Percentiles rank a stretch among this genome's conserved stretches.
Evolutionary conservation across 1,140 invertebrate species (phyloP).

Genomic region (Grapholita molesta): DNA sequence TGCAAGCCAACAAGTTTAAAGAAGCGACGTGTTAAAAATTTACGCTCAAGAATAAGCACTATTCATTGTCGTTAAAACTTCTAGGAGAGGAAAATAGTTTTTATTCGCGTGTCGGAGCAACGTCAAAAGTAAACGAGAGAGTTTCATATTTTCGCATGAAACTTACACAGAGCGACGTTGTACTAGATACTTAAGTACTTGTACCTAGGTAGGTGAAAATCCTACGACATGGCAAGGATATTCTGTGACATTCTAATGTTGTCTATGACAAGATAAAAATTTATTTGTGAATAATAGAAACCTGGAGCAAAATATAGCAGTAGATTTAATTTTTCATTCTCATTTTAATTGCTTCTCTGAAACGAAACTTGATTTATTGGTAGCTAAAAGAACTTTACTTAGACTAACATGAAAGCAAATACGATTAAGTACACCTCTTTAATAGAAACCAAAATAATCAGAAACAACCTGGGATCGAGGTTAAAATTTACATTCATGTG

Average conservation of each 20-base stretch:
- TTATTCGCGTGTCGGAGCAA: conserved; percentile 21
- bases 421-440: too few species aligned
- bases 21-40: conserved; percentile 37
- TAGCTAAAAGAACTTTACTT: too few species aligned
- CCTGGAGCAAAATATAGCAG: too few species aligned
- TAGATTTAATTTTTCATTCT: too few species aligned
- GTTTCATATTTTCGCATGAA: background rate
- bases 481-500: too few species aligned
- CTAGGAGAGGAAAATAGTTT: conserved; percentile 32
- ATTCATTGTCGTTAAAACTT: conserved; percentile 32
- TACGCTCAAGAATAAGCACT: conserved; percentile 46
- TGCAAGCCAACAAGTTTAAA: background rate
- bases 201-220: background rate
- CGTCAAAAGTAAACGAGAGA: conserved; percentile 21
- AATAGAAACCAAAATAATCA: too few species aligned
- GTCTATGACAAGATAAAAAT: too few species aligned
- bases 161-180: background rate
- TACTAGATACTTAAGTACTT: background rate
- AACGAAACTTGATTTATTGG: too few species aligned
- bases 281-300: background rate
- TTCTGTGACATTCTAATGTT: background rate
- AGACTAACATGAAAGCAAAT: too few species aligned
- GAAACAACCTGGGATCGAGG: too few species aligned
- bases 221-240: background rate
- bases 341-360: too few species aligned